Conservation (phyloP, 2,888 invertebrate species). For the Drepana falcataria region DNA sequence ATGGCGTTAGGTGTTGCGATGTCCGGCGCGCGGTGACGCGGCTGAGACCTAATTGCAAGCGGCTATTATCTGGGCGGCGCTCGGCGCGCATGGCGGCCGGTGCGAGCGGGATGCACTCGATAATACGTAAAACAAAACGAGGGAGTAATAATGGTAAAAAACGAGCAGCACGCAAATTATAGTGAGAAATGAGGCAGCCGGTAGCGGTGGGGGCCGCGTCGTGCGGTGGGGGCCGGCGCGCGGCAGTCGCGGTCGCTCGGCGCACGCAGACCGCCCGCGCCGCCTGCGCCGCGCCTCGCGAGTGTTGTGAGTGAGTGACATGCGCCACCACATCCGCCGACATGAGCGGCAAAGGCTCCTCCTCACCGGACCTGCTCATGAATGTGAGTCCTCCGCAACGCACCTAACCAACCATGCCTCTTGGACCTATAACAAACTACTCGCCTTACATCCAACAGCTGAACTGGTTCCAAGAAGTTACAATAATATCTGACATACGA, state of each 20-base stretch:
- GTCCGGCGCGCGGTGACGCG: conserved; percentile 27
- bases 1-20: conserved; percentile 57
- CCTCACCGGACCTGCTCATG: conserved; percentile 77
- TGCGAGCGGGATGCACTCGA: conserved; percentile 79
- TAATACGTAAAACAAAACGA: conserved; percentile 79
- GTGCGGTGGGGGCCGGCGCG: conserved; percentile 57
- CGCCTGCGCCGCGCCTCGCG: conserved; percentile 62
- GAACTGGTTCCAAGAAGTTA: no score
- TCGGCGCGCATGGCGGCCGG: conserved; percentile 74
- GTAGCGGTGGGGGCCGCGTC: conserved; percentile 73
- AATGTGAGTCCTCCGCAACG: conserved; percentile 62
- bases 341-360: conserved; percentile 73
- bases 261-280: conserved; percentile 69
- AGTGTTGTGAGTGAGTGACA: conserved; percentile 71
- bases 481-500: background rate
- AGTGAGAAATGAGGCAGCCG: conserved; percentile 79
- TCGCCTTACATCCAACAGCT: conserved; percentile 13
- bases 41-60: conserved; percentile 66
- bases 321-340: conserved; percentile 58
- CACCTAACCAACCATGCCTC: conserved; percentile 8
- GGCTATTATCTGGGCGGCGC: conserved; percentile 77
- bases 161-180: conserved; percentile 79
- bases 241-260: conserved; percentile 70
- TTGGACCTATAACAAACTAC: conserved; percentile 2
- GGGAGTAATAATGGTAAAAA: conserved; percentile 79